Conservation (phyloP, 2,888 invertebrate genomes). For the Rhopalosiphum nymphaeae region DNA sequence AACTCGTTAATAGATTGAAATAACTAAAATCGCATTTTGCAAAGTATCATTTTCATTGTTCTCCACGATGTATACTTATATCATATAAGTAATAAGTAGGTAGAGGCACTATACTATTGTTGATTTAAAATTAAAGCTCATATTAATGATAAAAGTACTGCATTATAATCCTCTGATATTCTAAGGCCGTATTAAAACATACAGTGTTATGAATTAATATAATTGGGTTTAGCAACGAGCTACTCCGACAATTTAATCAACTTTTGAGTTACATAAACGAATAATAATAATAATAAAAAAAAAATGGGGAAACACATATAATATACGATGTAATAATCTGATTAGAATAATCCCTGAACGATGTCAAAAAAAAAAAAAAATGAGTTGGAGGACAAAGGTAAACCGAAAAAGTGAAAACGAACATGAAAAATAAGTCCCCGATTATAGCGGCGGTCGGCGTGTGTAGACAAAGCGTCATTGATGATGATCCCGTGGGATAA, state of each 20-base stretch:
- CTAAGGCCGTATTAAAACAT: not conserved
- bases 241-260: constrained; percentile 33
- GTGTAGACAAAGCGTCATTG: constrained; percentile 42
- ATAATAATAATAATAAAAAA: constrained; percentile 4
- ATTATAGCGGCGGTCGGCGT: not conserved
- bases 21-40: not conserved
- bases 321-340: constrained; percentile 40
- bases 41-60: not conserved
- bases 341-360: constrained; percentile 25
- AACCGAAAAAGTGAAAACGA: constrained; percentile 36
- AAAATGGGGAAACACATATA: not conserved
- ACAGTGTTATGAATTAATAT: not conserved
- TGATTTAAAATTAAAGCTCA: not conserved
- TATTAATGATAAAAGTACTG: not conserved
- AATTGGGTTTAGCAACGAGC: not conserved
- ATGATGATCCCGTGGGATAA: constrained; percentile 37
- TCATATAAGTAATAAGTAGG: not conserved
- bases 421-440: constrained; percentile 32
- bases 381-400: not conserved
- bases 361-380: not conserved
- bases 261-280: constrained; percentile 27
- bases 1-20: not conserved
- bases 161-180: not conserved
- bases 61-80: not conserved
- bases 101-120: not conserved